Evolutionary conservation across 2,113 vertebrate genomes (phyloP).

Genomic region (human): DNA sequence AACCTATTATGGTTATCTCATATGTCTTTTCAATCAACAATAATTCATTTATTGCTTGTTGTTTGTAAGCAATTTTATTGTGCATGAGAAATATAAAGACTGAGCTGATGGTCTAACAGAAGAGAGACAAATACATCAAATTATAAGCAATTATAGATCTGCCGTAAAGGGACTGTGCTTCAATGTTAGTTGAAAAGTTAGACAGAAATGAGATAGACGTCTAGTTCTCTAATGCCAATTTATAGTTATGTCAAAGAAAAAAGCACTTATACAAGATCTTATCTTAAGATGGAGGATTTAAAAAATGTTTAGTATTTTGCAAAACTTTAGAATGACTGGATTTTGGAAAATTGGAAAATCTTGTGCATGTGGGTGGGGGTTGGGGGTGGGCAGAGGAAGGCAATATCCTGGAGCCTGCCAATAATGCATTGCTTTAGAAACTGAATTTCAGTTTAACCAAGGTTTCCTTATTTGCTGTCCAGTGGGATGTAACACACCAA

Average conservation of each 20-base stretch:
- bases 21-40: not conserved
- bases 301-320: not conserved
- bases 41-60: not conserved
- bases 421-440: not conserved
- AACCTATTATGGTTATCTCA: not conserved
- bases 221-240: not conserved
- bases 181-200: not conserved
- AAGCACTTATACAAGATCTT: not conserved
- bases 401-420: not conserved
- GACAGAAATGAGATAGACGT: not conserved
- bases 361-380: not conserved
- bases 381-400: not conserved
- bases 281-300: not conserved
- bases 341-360: not conserved
- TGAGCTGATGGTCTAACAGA: not conserved
- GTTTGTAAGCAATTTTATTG: constrained; percentile 22
- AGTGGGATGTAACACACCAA: not conserved
- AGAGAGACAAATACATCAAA: not conserved
- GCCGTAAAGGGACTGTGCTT: not conserved
- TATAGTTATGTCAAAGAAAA: not conserved
- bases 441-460: not conserved
- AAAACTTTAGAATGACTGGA: not conserved
- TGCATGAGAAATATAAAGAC: not conserved
- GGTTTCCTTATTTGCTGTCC: not conserved
- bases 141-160: not conserved